Conservation (phyloP, 2,797 vertebrate species). For the Agapornis canus region DNA sequence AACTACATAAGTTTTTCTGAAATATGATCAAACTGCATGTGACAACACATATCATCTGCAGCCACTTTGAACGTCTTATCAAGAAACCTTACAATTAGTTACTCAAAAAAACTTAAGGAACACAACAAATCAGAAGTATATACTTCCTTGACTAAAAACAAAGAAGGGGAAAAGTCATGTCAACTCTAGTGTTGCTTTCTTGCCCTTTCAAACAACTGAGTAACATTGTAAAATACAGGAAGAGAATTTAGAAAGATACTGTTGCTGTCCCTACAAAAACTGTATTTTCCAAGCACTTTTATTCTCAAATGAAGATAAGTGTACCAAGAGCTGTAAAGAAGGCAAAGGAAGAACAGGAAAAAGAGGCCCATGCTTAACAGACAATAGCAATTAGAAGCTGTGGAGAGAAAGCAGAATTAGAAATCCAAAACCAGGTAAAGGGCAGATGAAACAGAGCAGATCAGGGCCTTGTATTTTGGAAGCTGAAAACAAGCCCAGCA, state of each 20-base stretch:
- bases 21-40: constrained; percentile 3
- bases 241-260: not conserved
- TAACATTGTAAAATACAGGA: not conserved
- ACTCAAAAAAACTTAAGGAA: not conserved
- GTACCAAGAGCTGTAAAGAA: not conserved
- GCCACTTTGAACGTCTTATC: not conserved
- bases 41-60: not conserved
- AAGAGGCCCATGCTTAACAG: not conserved
- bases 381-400: not conserved
- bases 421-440: not conserved
- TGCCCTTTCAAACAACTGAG: not conserved
- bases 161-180: not conserved
- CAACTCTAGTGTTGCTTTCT: not conserved
- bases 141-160: not conserved
- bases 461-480: not conserved
- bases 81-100: not conserved
- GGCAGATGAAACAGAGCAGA: rapidly evolving
- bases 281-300: not conserved
- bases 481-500: not conserved
- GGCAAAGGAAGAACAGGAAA: not conserved
- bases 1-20: constrained; percentile 42
- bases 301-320: not conserved
- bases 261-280: not conserved
- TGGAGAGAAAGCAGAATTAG: not conserved
- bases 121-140: not conserved